A percentile compares a stretch with the other conserved stretches of the same genome.
phyloP scores from a whole-genome alignment of 2,888 invertebrate genomes.

The Synanthedon vespiformis region DNA sequence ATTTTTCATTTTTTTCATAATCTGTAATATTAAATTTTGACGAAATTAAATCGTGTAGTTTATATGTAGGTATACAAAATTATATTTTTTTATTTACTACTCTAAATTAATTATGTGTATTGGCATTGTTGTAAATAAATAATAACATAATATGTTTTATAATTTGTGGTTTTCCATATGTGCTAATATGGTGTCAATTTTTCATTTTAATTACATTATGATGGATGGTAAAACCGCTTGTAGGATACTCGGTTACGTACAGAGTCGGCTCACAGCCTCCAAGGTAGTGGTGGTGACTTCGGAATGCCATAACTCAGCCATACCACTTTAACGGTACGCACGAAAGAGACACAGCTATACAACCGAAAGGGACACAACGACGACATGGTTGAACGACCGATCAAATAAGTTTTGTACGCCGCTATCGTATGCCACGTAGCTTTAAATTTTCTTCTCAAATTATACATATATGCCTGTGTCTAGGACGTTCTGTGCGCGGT shows the following conservation, averaged over 20 bases:
- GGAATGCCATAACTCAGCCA: constrained; percentile 68
- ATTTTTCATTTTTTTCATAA: too few species aligned
- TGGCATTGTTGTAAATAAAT: too few species aligned
- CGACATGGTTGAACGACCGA: constrained; percentile 69
- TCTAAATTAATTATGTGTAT: too few species aligned
- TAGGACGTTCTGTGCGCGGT: constrained; percentile 20
- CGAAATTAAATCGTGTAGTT: too few species aligned
- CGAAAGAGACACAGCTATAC: constrained; percentile 35
- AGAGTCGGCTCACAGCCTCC: constrained; percentile 46
- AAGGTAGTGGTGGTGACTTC: constrained; percentile 55
- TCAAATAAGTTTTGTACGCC: constrained; percentile 67
- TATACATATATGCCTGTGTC: constrained; percentile 20
- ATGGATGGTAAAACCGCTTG: constrained; percentile 45
- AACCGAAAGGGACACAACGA: constrained; percentile 28
- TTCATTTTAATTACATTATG: background rate
- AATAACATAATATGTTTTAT: too few species aligned
- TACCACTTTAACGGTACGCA: constrained; percentile 65
- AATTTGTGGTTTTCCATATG: too few species aligned
- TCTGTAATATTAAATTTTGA: too few species aligned
- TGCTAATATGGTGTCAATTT: too few species aligned
- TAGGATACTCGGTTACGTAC: constrained; percentile 37
- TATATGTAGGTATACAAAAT: too few species aligned
- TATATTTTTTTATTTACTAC: too few species aligned
- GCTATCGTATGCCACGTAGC: constrained; percentile 59
- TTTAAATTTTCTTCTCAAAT: constrained; percentile 53